Percentiles rank a stretch among this genome's conserved stretches.
phyloP scores from a whole-genome alignment of 2,797 vertebrate genomes.

The Oceanodroma leucorhoa region DNA sequence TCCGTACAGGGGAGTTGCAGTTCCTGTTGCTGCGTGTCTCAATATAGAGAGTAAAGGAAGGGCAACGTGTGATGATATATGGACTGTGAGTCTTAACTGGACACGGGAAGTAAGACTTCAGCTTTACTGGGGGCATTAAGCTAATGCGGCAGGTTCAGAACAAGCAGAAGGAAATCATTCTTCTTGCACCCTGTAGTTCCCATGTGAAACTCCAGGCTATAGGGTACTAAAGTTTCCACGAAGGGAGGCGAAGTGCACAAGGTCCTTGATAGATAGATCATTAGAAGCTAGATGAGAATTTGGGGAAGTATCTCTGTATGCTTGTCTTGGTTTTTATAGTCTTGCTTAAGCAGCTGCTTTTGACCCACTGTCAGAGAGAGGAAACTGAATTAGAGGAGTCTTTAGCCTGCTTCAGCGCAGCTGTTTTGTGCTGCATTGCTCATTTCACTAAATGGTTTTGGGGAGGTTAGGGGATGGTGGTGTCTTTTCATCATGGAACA shows the following conservation, averaged over 20 bases:
- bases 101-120: background rate
- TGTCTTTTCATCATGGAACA: background rate
- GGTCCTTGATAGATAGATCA: background rate
- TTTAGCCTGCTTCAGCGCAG: background rate
- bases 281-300: background rate
- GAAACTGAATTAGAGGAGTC: background rate
- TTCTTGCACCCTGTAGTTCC: background rate
- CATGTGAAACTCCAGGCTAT: background rate
- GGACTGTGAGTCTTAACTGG: background rate
- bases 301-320: background rate
- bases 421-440: background rate
- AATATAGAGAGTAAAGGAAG: background rate
- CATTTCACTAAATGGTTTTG: background rate
- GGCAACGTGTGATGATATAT: background rate
- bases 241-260: background rate
- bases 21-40: background rate
- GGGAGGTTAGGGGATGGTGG: background rate
- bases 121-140: background rate
- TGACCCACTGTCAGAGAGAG: background rate
- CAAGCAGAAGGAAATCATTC: background rate
- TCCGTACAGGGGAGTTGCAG: accelerated
- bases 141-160: background rate
- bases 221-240: background rate
- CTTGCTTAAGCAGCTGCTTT: background rate
- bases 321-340: background rate